Percentiles rank a stretch among this genome's conserved stretches.
Conservation (phyloP, 2,888 invertebrate genomes). For the Magallana nippona region DNA sequence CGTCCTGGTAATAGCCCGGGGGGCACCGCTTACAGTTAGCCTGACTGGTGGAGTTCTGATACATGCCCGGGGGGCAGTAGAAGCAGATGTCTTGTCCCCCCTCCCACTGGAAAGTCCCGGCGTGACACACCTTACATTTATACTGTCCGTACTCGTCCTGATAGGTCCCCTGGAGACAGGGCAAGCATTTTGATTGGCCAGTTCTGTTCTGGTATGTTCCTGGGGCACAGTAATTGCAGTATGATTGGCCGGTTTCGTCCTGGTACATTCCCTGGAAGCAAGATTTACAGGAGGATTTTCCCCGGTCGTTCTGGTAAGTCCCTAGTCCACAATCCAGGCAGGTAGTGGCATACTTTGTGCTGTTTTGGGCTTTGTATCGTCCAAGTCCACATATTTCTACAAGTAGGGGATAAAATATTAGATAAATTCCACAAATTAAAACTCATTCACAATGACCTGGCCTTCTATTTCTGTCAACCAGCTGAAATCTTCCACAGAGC, state of each 20-base stretch:
- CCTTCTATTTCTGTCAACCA: no score
- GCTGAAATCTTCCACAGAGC: no score
- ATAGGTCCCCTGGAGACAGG: conserved; percentile 37
- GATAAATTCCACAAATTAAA: no score
- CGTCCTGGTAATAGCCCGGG: conserved; percentile 37
- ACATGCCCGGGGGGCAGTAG: conserved; percentile 39
- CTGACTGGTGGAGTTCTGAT: conserved; percentile 36
- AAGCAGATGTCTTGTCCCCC: conserved; percentile 42
- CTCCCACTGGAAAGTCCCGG: conserved; percentile 44
- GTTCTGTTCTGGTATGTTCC: conserved; percentile 46
- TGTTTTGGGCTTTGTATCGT: conserved; percentile 37
- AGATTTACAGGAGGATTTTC: conserved; percentile 20
- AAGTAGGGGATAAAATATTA: no score
- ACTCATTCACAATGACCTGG: no score
- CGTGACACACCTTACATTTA: conserved; percentile 41
- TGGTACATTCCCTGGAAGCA: conserved; percentile 44
- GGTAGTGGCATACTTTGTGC: background rate
- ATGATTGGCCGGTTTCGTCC: conserved; percentile 37
- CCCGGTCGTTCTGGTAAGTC: conserved; percentile 42
- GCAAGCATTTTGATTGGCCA: conserved; percentile 42
- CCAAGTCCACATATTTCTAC: conserved; percentile 40
- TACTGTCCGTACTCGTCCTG: conserved; percentile 38
- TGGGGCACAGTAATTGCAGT: conserved; percentile 37
- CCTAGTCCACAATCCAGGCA: conserved; percentile 43
- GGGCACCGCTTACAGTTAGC: conserved; percentile 38